A percentile compares a stretch with the other conserved stretches of the same genome.
Evolutionary conservation across 2,888 invertebrate genomes (phyloP).

Genomic region (Carabus problematicus): DNA sequence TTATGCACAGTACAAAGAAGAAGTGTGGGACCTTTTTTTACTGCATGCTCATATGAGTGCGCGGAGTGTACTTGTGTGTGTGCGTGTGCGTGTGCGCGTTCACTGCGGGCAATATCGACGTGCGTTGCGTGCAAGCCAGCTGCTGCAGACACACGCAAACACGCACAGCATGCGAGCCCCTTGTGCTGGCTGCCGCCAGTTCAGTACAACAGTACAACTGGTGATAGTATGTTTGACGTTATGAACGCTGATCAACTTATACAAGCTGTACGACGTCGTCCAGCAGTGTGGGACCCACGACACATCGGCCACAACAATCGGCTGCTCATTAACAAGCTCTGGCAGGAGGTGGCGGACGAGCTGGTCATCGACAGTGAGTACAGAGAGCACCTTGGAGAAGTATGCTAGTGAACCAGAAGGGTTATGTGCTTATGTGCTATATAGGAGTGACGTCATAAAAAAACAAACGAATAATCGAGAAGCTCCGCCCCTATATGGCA

Average conservation of each 20-base stretch:
- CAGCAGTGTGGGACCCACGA: conserved; percentile 35
- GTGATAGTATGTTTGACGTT: conserved; percentile 27
- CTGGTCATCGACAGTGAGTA: conserved; percentile 37
- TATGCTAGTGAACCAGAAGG: too few species aligned
- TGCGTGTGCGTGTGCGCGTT: conserved; percentile 17
- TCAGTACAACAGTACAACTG: conserved; percentile 30
- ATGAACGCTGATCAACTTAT: conserved; percentile 41
- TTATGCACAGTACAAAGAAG: too few species aligned
- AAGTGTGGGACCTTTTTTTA: too few species aligned
- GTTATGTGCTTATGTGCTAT: too few species aligned
- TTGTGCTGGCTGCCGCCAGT: neutral
- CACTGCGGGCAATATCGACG: conserved; percentile 26
- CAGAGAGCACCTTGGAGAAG: too few species aligned
- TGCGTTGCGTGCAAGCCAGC: conserved; percentile 29
- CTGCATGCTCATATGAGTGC: too few species aligned
- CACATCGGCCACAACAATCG: conserved; percentile 40
- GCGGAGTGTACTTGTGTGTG: neutral
- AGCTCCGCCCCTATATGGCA: too few species aligned
- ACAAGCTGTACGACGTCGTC: conserved; percentile 23
- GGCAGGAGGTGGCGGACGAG: conserved; percentile 38
- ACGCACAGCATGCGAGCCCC: conserved; percentile 29
- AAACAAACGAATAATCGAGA: too few species aligned
- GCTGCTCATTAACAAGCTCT: conserved; percentile 31
- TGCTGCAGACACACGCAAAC: conserved; percentile 8
- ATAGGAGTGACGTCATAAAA: too few species aligned